phyloP scores from a whole-genome alignment of 1,140 invertebrate species.

The Aphidius gifuensis region DNA sequence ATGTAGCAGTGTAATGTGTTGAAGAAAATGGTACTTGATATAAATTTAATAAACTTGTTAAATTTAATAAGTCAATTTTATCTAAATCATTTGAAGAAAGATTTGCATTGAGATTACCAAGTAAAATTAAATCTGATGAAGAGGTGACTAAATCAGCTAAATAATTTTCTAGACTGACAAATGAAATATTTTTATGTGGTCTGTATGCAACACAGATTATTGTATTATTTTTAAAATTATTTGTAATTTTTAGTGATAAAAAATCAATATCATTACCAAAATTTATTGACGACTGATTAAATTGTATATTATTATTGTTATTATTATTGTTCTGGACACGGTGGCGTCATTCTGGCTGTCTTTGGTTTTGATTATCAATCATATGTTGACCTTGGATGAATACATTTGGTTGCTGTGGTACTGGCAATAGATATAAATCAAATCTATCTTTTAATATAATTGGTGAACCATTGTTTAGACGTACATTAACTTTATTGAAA shows the following conservation, averaged over 20 bases:
- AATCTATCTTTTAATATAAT: too few species aligned
- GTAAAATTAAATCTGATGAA: not conserved
- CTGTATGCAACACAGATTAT: not conserved
- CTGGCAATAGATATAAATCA: too few species aligned
- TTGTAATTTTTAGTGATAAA: not conserved
- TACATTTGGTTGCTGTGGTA: too few species aligned
- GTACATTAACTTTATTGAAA: too few species aligned
- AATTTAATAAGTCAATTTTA: not conserved
- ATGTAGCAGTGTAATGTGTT: not conserved
- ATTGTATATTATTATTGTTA: too few species aligned
- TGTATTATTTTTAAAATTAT: not conserved
- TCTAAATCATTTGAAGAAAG: not conserved
- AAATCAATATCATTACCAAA: not conserved
- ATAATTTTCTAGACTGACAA: not conserved
- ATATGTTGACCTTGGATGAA: too few species aligned
- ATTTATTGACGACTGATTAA: too few species aligned
- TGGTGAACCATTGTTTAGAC: too few species aligned
- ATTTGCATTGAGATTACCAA: constrained; percentile 3
- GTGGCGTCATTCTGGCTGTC: too few species aligned
- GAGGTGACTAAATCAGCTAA: not conserved
- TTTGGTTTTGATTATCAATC: too few species aligned
- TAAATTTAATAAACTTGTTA: not conserved
- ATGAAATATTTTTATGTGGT: not conserved
- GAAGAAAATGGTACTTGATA: not conserved
- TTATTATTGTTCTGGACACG: too few species aligned